Percentiles rank a stretch among this genome's conserved stretches.
phyloP scores from a whole-genome alignment of 2,888 invertebrate genomes.

The Hoplodrina ambigua region DNA sequence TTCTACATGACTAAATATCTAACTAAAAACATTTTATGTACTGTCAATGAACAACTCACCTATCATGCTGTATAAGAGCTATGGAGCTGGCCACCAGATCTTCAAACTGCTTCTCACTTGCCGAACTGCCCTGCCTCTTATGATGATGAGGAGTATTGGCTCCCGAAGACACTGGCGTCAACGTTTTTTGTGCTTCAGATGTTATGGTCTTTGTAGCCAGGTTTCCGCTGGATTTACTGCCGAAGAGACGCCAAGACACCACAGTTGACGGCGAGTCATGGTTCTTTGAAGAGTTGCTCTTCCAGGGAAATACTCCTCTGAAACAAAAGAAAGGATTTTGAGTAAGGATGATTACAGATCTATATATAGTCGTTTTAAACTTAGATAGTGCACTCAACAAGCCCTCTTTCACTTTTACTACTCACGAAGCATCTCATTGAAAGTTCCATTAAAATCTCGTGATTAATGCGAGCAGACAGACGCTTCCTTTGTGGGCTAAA shows the following conservation, averaged over 20 bases:
- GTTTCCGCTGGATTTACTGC: slow-evolving; percentile 84
- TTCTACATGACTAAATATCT: background rate
- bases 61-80: slow-evolving; percentile 93
- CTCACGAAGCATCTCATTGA: slow-evolving; percentile 25
- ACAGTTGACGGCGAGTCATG: slow-evolving; percentile 73
- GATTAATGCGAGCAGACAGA: slow-evolving; percentile 62
- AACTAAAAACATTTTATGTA: background rate
- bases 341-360: background rate
- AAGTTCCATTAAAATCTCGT: slow-evolving; percentile 45
- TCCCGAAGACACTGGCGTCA: slow-evolving; percentile 81
- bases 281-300: slow-evolving; percentile 81
- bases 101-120: slow-evolving; percentile 89
- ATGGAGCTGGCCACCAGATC: slow-evolving; percentile 93
- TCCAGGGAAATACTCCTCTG: slow-evolving; percentile 91
- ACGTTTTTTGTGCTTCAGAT: slow-evolving; percentile 78
- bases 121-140: slow-evolving; percentile 86
- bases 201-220: slow-evolving; percentile 75
- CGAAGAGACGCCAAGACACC: slow-evolving; percentile 82
- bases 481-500: slow-evolving; percentile 54
- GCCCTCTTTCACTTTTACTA: slow-evolving; percentile 31
- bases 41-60: slow-evolving; percentile 75
- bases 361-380: slow-evolving; percentile 10
- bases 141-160: slow-evolving; percentile 85
- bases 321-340: slow-evolving; percentile 71
- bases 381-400: slow-evolving; percentile 1